phyloP scores from a whole-genome alignment of 2,113 vertebrate species.

The Climacteris rufus region DNA sequence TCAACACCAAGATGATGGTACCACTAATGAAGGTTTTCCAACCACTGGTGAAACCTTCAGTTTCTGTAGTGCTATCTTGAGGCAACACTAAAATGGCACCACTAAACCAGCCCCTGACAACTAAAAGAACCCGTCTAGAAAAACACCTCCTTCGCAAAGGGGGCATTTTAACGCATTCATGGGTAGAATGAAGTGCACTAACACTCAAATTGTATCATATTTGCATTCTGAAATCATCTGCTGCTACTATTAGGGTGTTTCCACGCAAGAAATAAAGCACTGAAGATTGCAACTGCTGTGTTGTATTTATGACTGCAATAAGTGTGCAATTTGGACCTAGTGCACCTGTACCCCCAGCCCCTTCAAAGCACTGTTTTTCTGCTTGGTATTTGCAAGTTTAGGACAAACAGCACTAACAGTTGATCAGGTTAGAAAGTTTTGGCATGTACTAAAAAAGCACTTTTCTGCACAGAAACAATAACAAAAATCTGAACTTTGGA shows the following conservation, averaged over 20 bases:
- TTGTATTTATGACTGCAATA: rapidly evolving
- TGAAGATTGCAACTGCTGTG: background rate
- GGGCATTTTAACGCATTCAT: background rate
- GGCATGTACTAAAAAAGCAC: background rate
- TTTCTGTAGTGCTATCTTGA: background rate
- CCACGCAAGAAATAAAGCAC: background rate
- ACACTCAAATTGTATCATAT: background rate
- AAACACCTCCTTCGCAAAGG: rapidly evolving
- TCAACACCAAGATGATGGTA: background rate
- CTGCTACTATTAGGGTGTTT: background rate
- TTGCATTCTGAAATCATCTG: background rate
- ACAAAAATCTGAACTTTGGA: background rate
- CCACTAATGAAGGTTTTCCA: background rate
- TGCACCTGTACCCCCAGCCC: background rate
- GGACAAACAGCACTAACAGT: background rate
- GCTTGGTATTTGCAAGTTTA: background rate
- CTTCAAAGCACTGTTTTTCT: rapidly evolving
- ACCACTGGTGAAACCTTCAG: background rate
- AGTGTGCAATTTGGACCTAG: background rate
- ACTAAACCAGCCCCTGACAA: background rate
- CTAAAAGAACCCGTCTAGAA: background rate
- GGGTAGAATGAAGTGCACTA: background rate
- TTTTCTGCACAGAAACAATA: background rate
- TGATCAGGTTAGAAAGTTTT: background rate
- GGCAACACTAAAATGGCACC: background rate